Percentiles rank a stretch among this genome's conserved stretches.
Conservation (phyloP, 2,888 invertebrate species). For the Archaeoteleia sp. region DNA sequence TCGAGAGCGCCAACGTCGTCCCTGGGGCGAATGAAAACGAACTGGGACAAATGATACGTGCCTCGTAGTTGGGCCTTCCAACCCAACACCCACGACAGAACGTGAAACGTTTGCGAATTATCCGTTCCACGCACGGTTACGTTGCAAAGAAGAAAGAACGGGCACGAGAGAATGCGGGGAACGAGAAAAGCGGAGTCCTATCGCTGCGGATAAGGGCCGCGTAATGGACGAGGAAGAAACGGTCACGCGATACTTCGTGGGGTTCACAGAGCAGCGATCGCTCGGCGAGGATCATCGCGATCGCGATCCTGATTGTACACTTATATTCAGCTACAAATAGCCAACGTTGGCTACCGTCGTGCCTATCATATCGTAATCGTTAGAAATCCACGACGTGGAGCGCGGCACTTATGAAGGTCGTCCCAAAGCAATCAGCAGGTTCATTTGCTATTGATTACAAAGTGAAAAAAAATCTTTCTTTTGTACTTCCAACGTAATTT, state of each 20-base stretch:
- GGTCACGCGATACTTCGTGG: conserved; percentile 61
- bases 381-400: conserved; percentile 20
- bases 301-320: conserved; percentile 48
- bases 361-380: conserved; percentile 39
- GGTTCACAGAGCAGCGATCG: conserved; percentile 40
- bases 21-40: conserved; percentile 25
- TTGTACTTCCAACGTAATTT: too few relatives aligned
- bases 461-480: conserved; percentile 1
- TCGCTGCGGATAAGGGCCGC: conserved; percentile 53
- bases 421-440: conserved; percentile 31
- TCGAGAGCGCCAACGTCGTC: too few relatives aligned
- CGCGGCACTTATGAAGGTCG: conserved; percentile 23
- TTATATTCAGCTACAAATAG: conserved; percentile 49
- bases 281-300: conserved; percentile 45
- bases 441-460: conserved; percentile 26
- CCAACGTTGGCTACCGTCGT: conserved; percentile 45
- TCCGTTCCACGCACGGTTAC: conserved; percentile 12
- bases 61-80: conserved; percentile 19
- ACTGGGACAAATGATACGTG: conserved; percentile 28
- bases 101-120: conserved; percentile 37
- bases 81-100: conserved; percentile 26
- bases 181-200: conserved; percentile 40
- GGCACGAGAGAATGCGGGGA: conserved; percentile 39
- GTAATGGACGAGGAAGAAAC: conserved; percentile 58
- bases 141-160: conserved; percentile 7